Percentiles rank a stretch among this genome's conserved stretches.
phyloP scores from a whole-genome alignment of 1,140 invertebrate genomes.

The Penaeus indicus region DNA sequence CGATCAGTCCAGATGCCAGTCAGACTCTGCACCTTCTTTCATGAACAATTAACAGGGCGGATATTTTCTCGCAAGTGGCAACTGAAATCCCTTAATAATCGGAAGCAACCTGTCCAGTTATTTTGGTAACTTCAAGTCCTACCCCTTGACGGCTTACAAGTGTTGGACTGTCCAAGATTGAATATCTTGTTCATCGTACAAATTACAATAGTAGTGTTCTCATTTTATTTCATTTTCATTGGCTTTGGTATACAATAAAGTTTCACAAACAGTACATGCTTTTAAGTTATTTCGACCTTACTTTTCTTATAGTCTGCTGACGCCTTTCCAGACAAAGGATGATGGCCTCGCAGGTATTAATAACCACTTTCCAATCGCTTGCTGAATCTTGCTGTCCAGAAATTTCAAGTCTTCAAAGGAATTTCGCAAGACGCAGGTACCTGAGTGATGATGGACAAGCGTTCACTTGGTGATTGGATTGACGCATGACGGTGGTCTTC shows the following conservation, averaged over 20 bases:
- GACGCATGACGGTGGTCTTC: no score
- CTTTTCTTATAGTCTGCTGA: constrained; percentile 17
- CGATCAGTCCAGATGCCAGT: no score
- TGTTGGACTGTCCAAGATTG: not conserved
- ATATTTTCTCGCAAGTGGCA: no score
- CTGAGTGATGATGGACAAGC: not conserved
- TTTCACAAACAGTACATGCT: constrained; percentile 8
- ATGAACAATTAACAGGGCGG: no score
- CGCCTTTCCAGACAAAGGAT: constrained; percentile 15
- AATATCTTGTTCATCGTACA: not conserved
- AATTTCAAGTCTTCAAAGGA: constrained; percentile 20
- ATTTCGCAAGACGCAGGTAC: constrained; percentile 1
- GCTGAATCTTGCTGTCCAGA: constrained; percentile 9
- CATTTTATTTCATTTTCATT: constrained; percentile 4
- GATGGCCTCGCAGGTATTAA: constrained; percentile 2
- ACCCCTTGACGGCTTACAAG: constrained; percentile 20
- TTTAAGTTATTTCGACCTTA: constrained; percentile 13
- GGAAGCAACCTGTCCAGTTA: not conserved
- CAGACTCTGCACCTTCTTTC: no score
- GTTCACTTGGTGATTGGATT: no score
- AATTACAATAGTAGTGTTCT: not conserved
- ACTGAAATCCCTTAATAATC: not conserved
- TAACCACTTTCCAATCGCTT: constrained; percentile 17
- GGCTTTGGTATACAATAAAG: constrained; percentile 20
- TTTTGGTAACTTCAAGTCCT: constrained; percentile 22